Evolutionary conservation across 2,797 vertebrate species (phyloP).

Genomic region (Cyprinodon diabolis): DNA sequence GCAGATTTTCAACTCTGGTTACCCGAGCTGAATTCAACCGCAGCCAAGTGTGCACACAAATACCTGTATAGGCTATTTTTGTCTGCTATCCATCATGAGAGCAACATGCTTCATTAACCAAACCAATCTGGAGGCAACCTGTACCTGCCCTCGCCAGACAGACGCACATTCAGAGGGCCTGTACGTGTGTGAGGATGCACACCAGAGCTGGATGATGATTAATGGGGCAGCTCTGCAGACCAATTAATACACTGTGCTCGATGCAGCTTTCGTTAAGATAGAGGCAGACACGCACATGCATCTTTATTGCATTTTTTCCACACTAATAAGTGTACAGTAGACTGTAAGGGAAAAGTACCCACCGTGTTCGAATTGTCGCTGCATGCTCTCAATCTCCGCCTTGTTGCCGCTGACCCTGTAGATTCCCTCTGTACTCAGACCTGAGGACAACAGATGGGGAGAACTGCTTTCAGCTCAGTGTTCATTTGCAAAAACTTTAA

Average conservation of each 20-base stretch:
- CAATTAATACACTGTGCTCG: slow-evolving; percentile 62
- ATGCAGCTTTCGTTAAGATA: slow-evolving; percentile 48
- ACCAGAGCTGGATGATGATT: slow-evolving; percentile 42
- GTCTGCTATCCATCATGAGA: slow-evolving; percentile 61
- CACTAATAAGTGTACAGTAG: not conserved
- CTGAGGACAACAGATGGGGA: slow-evolving; percentile 62
- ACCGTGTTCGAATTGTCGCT: slow-evolving; percentile 97
- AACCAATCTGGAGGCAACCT: slow-evolving; percentile 80
- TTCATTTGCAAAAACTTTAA: slow-evolving; percentile 26
- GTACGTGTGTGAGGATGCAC: slow-evolving; percentile 36
- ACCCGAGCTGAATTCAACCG: slow-evolving; percentile 63
- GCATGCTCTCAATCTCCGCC: slow-evolving; percentile 95
- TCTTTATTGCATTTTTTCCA: slow-evolving; percentile 14
- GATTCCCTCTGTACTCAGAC: slow-evolving; percentile 92
- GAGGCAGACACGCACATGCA: slow-evolving; percentile 6
- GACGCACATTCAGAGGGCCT: slow-evolving; percentile 41
- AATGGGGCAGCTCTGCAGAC: slow-evolving; percentile 41
- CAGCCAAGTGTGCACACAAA: slow-evolving; percentile 36
- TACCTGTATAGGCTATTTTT: slow-evolving; percentile 37
- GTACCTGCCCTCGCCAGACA: slow-evolving; percentile 74
- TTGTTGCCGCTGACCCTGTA: slow-evolving; percentile 97
- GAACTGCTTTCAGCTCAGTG: slow-evolving; percentile 13
- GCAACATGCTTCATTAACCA: slow-evolving; percentile 81
- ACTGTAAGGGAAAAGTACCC: slow-evolving; percentile 28
- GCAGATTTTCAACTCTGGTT: slow-evolving; percentile 71